phyloP scores from a whole-genome alignment of 92 coral and sea anemone genomes.

The Bergia puertoricense region DNA sequence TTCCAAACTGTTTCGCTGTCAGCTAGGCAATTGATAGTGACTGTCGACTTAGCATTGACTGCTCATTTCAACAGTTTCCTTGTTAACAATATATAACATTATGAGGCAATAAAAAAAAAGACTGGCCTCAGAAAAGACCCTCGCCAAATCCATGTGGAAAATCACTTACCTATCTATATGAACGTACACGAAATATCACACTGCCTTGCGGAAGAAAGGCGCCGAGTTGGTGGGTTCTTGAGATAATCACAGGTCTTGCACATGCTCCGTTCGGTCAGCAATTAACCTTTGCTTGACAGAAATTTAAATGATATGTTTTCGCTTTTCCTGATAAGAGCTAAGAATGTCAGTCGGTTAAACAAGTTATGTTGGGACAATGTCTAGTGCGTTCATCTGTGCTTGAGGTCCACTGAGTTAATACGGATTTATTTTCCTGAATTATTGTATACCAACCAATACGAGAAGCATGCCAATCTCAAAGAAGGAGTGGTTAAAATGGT shows the following conservation, averaged over 20 bases:
- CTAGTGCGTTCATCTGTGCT: constrained; percentile 13
- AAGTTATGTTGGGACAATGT: background rate
- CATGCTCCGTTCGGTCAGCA: constrained; percentile 20
- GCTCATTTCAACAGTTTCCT: background rate
- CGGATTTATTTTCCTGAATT: background rate
- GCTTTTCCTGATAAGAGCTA: constrained; percentile 24
- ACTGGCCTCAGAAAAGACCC: background rate
- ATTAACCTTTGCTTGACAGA: constrained; percentile 29
- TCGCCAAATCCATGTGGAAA: background rate
- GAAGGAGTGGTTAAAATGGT: constrained; percentile 12
- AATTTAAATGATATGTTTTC: constrained; percentile 19
- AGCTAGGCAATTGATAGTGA: background rate
- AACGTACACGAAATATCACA: background rate
- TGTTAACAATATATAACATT: background rate
- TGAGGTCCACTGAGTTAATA: background rate
- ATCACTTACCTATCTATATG: background rate
- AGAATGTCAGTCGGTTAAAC: background rate
- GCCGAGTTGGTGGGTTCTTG: background rate
- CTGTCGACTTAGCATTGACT: background rate
- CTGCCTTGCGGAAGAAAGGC: background rate
- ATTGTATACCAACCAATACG: background rate
- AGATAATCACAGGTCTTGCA: constrained; percentile 18
- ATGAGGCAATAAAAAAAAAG: background rate
- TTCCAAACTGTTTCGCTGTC: background rate
- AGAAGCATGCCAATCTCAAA: background rate